A percentile compares a stretch with the other conserved stretches of the same genome.
These are phyloP conservation scores for Parapsyche elsis DNA, from an alignment of 1,140 invertebrate species.

Conservation along the genomic window DNA sequence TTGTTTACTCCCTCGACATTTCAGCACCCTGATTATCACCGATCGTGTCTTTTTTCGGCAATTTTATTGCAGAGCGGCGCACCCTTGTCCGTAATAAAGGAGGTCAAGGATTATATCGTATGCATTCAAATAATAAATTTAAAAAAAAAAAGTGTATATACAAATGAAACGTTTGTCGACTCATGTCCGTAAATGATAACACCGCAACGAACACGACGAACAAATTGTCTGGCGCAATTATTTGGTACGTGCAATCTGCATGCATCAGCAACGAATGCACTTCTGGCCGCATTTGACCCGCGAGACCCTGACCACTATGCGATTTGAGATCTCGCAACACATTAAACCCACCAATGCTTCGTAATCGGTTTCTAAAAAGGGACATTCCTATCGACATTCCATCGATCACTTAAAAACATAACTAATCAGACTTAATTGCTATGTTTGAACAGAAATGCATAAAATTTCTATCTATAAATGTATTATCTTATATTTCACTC, in stretches of 20 bases:
- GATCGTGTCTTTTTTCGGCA: neutral
- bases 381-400: no score
- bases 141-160: neutral
- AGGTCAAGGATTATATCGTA: neutral
- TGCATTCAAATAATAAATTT: neutral
- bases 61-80: neutral
- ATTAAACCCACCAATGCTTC: no score
- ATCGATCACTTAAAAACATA: no score
- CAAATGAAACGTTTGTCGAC: neutral
- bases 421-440: no score
- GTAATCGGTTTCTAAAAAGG: no score
- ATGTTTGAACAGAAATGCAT: no score
- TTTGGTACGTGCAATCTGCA: neutral
- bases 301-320: neutral
- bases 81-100: neutral
- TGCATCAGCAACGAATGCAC: conserved; percentile 14
- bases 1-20: neutral
- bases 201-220: neutral
- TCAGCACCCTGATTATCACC: neutral
- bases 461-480: no score
- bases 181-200: neutral
- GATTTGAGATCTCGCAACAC: no score
- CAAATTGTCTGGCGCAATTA: neutral
- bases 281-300: neutral
- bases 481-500: no score